Evolutionary conservation across 1,140 invertebrate genomes (phyloP).

Genomic region (Heterodera schachtii): DNA sequence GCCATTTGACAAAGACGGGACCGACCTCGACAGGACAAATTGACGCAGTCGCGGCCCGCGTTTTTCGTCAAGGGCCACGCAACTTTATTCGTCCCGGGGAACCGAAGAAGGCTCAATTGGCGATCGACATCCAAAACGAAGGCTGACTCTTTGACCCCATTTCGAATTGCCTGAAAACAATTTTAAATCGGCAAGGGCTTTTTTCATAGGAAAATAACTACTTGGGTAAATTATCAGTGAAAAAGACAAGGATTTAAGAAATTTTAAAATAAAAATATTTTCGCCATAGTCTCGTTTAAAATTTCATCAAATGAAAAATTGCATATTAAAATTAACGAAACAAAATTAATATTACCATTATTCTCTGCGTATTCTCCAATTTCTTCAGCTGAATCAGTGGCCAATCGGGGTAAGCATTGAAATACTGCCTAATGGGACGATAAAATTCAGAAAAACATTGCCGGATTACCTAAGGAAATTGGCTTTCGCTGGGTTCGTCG

Average conservation of each 20-base stretch:
- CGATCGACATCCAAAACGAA: conserved; percentile 40
- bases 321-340: no score
- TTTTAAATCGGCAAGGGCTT: not conserved
- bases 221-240: no score
- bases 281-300: no score
- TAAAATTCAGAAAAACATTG: not conserved
- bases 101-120: conserved; percentile 34
- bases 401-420: conserved; percentile 34
- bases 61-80: conserved; percentile 15
- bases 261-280: no score
- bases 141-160: conserved; percentile 32
- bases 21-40: conserved; percentile 23
- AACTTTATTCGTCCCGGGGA: conserved; percentile 20
- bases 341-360: conserved; percentile 35
- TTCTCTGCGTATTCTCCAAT: conserved; percentile 30
- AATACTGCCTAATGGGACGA: conserved; percentile 22
- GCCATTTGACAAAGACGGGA: conserved; percentile 4
- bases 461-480: not conserved
- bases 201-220: no score
- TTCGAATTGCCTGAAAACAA: conserved; percentile 24
- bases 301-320: no score
- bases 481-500: not conserved
- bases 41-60: conserved; percentile 23
- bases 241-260: no score
- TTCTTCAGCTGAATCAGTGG: conserved; percentile 40